phyloP scores from a whole-genome alignment of 2,113 vertebrate species.

The Chrysemys picta region DNA sequence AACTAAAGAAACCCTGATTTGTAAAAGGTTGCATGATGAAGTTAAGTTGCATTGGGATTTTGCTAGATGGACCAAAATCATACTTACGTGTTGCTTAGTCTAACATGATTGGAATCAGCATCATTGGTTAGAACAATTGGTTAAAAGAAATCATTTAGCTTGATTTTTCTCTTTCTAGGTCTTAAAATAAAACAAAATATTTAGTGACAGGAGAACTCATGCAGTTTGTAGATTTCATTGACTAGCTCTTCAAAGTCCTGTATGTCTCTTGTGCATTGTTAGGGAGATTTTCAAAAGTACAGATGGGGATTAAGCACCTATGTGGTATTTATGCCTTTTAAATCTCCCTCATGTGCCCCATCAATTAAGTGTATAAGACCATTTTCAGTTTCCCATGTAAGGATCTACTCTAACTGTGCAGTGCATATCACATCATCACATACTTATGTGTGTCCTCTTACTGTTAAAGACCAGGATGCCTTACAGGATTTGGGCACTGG shows the following conservation, averaged over 20 bases:
- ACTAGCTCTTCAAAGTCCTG: not conserved
- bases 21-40: not conserved
- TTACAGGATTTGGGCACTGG: rapidly evolving
- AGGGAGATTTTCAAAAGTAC: not conserved
- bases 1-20: not conserved
- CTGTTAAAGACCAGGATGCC: rapidly evolving
- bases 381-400: not conserved
- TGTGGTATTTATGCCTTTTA: not conserved
- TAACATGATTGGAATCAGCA: not conserved
- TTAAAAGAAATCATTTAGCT: not conserved
- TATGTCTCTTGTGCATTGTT: not conserved
- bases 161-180: not conserved
- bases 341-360: not conserved
- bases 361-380: not conserved
- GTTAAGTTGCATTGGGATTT: not conserved
- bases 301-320: not conserved
- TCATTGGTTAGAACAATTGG: not conserved
- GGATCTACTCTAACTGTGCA: rapidly evolving
- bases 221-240: not conserved
- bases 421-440: not conserved
- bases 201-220: not conserved
- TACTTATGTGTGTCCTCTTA: not conserved
- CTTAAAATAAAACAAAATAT: not conserved
- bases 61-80: slow-evolving; percentile 57
- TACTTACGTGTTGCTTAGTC: not conserved